phyloP scores from a whole-genome alignment of 2,888 invertebrate genomes.

The Cryptocheilus praepositus region DNA sequence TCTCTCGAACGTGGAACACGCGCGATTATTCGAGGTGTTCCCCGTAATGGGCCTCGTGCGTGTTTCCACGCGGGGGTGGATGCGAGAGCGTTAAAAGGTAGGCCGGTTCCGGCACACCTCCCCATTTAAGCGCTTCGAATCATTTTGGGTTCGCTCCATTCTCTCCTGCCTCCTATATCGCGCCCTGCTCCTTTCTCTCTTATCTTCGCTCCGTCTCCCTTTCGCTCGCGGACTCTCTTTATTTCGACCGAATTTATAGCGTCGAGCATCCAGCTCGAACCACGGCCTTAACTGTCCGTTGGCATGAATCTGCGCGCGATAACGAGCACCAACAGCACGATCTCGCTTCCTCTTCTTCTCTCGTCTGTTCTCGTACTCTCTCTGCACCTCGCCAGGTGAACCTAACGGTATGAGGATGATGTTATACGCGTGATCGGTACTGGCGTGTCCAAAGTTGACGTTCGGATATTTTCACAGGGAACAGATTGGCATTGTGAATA shows the following conservation, averaged over 20 bases:
- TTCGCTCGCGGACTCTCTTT: slow-evolving; percentile 54
- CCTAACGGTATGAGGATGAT: slow-evolving; percentile 9
- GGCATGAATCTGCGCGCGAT: slow-evolving; percentile 70
- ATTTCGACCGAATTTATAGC: slow-evolving; percentile 72
- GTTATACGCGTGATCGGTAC: slow-evolving; percentile 2
- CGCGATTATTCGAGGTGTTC: slow-evolving; percentile 57
- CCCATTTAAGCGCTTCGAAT: slow-evolving; percentile 71
- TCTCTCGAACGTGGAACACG: neutral
- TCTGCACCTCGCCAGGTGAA: slow-evolving; percentile 2
- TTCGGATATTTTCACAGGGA: neutral
- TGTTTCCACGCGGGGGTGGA: slow-evolving; percentile 63
- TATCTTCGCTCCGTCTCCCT: slow-evolving; percentile 15
- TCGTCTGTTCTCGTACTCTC: slow-evolving; percentile 21
- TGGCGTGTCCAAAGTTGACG: neutral
- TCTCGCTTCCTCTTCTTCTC: slow-evolving; percentile 31
- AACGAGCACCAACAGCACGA: slow-evolving; percentile 52
- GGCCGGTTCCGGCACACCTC: slow-evolving; percentile 73
- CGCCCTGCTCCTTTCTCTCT: slow-evolving; percentile 12
- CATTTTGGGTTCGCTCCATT: slow-evolving; percentile 53
- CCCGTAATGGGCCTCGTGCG: slow-evolving; percentile 69
- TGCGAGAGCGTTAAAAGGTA: slow-evolving; percentile 72
- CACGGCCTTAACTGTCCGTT: slow-evolving; percentile 69
- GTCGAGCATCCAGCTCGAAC: slow-evolving; percentile 53
- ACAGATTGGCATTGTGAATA: neutral
- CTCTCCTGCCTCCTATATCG: slow-evolving; percentile 19